Evolutionary conservation across 2,113 vertebrate genomes (phyloP).

Genomic region (Haemorhous mexicanus): DNA sequence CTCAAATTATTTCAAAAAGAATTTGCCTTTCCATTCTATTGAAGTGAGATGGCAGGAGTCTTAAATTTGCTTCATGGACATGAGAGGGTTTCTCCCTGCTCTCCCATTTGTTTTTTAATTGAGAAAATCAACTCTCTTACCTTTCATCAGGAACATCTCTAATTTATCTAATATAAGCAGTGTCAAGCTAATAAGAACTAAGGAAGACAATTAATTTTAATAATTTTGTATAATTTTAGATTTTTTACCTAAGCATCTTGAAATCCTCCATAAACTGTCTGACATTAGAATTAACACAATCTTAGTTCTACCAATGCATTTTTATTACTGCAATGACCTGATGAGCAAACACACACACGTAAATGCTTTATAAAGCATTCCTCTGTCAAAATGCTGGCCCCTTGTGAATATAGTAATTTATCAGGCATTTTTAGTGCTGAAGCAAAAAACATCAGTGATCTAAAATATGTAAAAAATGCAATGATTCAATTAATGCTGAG

Average conservation of each 20-base stretch:
- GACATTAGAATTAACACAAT: neutral
- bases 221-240: neutral
- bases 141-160: neutral
- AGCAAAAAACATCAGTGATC: neutral
- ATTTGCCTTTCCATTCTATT: neutral
- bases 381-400: neutral
- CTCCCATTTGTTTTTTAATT: fast-evolving
- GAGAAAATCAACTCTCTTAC: neutral
- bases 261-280: neutral
- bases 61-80: neutral
- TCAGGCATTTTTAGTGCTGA: slow-evolving; percentile 5
- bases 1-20: neutral
- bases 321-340: neutral
- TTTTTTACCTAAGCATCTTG: neutral
- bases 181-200: neutral
- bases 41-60: neutral
- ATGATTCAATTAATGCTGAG: slow-evolving; percentile 62
- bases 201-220: neutral
- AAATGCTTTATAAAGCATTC: neutral
- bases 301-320: neutral
- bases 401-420: neutral
- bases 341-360: neutral
- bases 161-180: neutral
- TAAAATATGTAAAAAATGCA: slow-evolving; percentile 32
- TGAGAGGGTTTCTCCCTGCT: fast-evolving